phyloP scores from a whole-genome alignment of 1,140 invertebrate species.

The Ceratina japonica region DNA sequence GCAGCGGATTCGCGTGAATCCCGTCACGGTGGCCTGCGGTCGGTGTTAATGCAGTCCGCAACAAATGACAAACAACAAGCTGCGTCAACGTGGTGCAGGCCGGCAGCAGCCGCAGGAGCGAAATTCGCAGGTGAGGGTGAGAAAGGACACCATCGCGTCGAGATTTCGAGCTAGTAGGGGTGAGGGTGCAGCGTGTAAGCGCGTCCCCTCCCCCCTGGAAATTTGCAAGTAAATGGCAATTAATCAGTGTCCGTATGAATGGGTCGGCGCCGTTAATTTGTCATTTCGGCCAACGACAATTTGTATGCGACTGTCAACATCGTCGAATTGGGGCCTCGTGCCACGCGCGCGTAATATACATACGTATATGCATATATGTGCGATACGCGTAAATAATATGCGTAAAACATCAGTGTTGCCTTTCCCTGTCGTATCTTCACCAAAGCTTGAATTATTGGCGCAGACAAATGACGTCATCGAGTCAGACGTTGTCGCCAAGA shows the following conservation, averaged over 20 bases:
- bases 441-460: too few relatives aligned
- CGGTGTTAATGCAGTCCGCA: slow-evolving; percentile 60
- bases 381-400: neutral
- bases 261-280: slow-evolving; percentile 71
- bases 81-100: slow-evolving; percentile 54
- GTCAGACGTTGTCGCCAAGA: too few relatives aligned
- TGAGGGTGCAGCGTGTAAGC: slow-evolving; percentile 66
- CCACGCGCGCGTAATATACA: slow-evolving; percentile 32
- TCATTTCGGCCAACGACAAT: slow-evolving; percentile 73
- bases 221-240: slow-evolving; percentile 79
- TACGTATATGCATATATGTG: neutral
- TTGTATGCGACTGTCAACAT: slow-evolving; percentile 66
- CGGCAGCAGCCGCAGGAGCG: slow-evolving; percentile 8
- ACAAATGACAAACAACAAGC: slow-evolving; percentile 69
- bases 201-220: slow-evolving; percentile 64
- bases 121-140: slow-evolving; percentile 15
- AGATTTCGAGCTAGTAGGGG: slow-evolving; percentile 15
- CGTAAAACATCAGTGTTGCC: neutral
- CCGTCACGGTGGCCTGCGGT: slow-evolving; percentile 14
- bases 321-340: slow-evolving; percentile 45
- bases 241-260: slow-evolving; percentile 76
- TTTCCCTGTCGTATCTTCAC: too few relatives aligned
- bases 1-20: neutral
- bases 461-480: too few relatives aligned
- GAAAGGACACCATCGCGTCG: neutral